Percentiles rank a stretch among this genome's conserved stretches.
phyloP scores from a whole-genome alignment of 2,888 invertebrate species.

The Tachina grossa region DNA sequence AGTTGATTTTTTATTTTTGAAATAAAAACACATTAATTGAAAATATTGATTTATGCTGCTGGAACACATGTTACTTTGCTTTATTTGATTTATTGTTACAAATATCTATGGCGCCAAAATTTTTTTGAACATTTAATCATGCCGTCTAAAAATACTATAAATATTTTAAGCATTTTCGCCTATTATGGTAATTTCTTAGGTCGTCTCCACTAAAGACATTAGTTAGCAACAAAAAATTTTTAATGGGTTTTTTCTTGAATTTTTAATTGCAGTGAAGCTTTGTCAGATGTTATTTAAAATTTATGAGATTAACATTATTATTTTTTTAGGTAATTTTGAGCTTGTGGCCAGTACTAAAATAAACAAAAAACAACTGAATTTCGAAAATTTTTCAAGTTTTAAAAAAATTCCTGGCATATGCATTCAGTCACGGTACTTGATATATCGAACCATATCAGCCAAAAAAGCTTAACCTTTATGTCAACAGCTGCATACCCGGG shows the following conservation, averaged over 20 bases:
- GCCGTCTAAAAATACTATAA: conserved; percentile 19
- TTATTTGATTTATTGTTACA: conserved; percentile 75
- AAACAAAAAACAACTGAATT: too few species aligned
- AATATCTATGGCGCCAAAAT: conserved; percentile 78
- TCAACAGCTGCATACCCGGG: too few species aligned
- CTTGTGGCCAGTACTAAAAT: too few species aligned
- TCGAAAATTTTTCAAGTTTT: too few species aligned
- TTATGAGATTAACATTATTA: too few species aligned
- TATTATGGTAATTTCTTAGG: conserved; percentile 44
- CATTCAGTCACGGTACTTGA: too few species aligned
- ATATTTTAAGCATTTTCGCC: conserved; percentile 33
- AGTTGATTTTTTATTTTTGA: not conserved
- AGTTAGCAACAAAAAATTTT: not conserved
- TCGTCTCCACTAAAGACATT: not conserved
- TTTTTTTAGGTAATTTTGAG: too few species aligned
- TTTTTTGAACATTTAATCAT: conserved; percentile 5
- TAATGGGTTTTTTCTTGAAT: not conserved
- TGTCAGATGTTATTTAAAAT: not conserved
- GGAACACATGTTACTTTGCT: conserved; percentile 74
- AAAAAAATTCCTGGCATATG: too few species aligned
- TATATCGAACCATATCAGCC: too few species aligned
- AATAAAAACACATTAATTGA: not conserved
- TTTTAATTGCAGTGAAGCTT: not conserved
- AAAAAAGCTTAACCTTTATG: too few species aligned
- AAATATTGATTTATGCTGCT: not conserved